Evolutionary conservation across 2,797 vertebrate genomes (phyloP), one percentile per base, ranked within the genome.

Genomic region (Cirrhinus mrigala): DNA sequence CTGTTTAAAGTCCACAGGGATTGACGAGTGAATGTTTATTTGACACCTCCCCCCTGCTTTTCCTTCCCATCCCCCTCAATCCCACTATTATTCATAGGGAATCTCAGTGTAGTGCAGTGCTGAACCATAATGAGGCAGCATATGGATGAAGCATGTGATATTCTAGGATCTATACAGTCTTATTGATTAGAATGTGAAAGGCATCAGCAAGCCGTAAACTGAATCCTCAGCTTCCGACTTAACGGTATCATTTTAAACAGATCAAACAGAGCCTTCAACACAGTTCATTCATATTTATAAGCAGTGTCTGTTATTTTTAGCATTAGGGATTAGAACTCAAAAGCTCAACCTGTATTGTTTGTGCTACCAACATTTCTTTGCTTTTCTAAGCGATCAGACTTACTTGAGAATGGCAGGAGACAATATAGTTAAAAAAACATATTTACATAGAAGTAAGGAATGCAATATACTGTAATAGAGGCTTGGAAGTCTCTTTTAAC

Each of bases 1-100:
- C 84, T 89, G 66, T 85, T 85, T 77, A 82, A 87, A 79, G 74
- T 75, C 79, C 79, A 48, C 50, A 12, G 81, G 88, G 89, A 92
- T 66, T 60, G 50, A 75, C 40, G 79, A 46, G 74, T 87, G 85
- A 90, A 92, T 91, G 88, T 92, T 91, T 91, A 91, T 89, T 87
- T 66, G 54, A 85, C 64, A 60, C 60, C 40, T 29, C 76, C 15
- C 68, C 24, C 14, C 24, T 81, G 66, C 46, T 52, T 66, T 83
- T 52, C 56, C 27, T 58, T 54, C 68, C 70, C 69, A 50, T 12
- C 64, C 66, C 60, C 40, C 62, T 50, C 37, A 16, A 46, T 40
- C 71, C 22, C 76, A 37, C 69, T n/a, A 18, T 78, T 79, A 78
- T 58, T 70, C 74, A 79, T 46, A n/a, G 40, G 27, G 24, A 69